Base-by-base conservation (phyloP, 2,113 vertebrate genomes). In the Vulpes vulpes region DNA sequence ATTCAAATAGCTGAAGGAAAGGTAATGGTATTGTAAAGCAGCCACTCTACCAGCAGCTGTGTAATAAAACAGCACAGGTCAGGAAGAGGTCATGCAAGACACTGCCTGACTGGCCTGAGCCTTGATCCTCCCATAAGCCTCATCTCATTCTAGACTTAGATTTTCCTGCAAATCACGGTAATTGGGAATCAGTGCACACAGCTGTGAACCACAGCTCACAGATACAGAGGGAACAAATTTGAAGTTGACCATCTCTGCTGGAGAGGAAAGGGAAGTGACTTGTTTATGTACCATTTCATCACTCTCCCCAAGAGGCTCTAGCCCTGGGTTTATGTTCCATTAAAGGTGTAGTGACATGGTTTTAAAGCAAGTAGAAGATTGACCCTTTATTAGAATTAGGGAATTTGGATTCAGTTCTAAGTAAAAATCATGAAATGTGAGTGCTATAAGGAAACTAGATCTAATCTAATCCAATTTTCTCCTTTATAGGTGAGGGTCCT, bases 101-200 rank as follows among this genome's bases (percentile, higher is more conserved):
- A 35, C 59, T 55, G n/a, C 12, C n/a, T 80, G 30, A 73, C 88
- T 43, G 57, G 32, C 15, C 57, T 5, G 15, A 49, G n/a, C 49
- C 65, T 87, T 2, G 0, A 69, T 90, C 59, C 59, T 97, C 89
- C 97, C 92, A 38, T 27, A 92, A 91, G 93, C 23, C 64, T 90
- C 59, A 73, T 96, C 49, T 71, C 71, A 59, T 96, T 89, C 62
- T 65, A 73, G 78, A 64, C 32, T 81, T 93, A 80, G 82, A 86
- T 81, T 96, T 96, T 97, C 71, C 71, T 90, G 57, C 53, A 95
- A 95, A 94, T 94, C 94, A 64, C 19, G 22, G 32, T 97, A 97
- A 97, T 96, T 97, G 96, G 95, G 82, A 96, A 97, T 97, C 94
- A 95, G 95, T 55, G 91, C 87, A 62, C 97, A 96, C 92, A 97